Evolutionary conservation across 2,888 invertebrate genomes (phyloP), one percentile per base, ranked within the genome.

Genomic region (Ophion costatus): DNA sequence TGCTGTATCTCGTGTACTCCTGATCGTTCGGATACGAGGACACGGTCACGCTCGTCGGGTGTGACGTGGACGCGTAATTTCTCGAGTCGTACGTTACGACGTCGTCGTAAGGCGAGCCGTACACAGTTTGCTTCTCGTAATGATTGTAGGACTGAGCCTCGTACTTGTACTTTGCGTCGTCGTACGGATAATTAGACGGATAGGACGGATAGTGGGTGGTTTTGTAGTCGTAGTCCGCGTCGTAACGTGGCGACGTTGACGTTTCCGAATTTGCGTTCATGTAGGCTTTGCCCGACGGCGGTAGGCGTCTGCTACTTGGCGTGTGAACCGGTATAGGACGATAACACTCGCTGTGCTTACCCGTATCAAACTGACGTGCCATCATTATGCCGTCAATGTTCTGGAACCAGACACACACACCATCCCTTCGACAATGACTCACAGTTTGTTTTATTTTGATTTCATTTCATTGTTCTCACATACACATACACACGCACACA

Each of bases 341-440:
- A 90, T 93, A 93, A 91, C 91, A 92, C 88, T 93, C 93, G 91
- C 90, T 91, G 91, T 91, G 91, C 89, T 93, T 93, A 90, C 91
- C 91, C 90, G 91, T 90, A 88, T 94, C 93, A 93, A 92, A 92
- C 91, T 93, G 93, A 92, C 94, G 93, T 87, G 93, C 92, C 93
- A 93, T 93, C 93, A 94, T 93, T 90, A 93, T 92, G 89, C 93
- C 93, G 92, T 93, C 93, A 92, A 93, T 94, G 90, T 93, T 93
- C 93, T 93, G 93, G 89, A 93, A 94, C 93, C 93, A 94, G 93
- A 93, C 92, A 93, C 93, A 93, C 75, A 85, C 85, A 84, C 92
- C 92, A 92, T 91, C 92, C 91, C 93, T 59, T 91, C 93, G 93
- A 91, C 92, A 93, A 92, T 93, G 90, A 93, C 92, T 92, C 91